A percentile compares a stretch with the other conserved stretches of the same genome.
Evolutionary conservation across 2,888 invertebrate species (phyloP).

Genomic region (Drosophila macrospina): DNA sequence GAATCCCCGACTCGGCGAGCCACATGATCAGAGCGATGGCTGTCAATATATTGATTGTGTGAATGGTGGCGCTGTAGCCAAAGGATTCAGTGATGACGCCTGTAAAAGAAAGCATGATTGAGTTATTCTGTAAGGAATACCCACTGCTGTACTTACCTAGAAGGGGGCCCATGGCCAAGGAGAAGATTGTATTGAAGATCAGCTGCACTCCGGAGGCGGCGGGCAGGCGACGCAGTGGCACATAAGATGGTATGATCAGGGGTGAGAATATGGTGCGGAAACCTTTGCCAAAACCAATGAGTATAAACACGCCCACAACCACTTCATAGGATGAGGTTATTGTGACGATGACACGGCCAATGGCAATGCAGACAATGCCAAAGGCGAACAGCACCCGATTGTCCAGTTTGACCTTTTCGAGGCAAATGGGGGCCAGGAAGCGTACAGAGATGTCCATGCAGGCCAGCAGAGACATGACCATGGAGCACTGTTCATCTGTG

Average conservation of each 20-base stretch:
- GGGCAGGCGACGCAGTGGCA: slow-evolving; percentile 89
- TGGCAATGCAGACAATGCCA: slow-evolving; percentile 87
- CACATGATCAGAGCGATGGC: slow-evolving; percentile 73
- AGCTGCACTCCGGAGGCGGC: slow-evolving; percentile 90
- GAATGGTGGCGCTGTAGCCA: slow-evolving; percentile 79
- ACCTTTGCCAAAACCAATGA: slow-evolving; percentile 90
- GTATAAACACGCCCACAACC: slow-evolving; percentile 87
- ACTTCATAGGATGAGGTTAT: slow-evolving; percentile 87
- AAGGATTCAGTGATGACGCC: slow-evolving; percentile 78
- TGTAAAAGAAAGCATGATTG: slow-evolving; percentile 17
- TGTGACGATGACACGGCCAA: slow-evolving; percentile 79
- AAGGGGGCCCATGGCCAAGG: slow-evolving; percentile 88
- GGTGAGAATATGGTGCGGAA: slow-evolving; percentile 91
- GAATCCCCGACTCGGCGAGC: slow-evolving; percentile 71
- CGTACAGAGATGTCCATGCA: slow-evolving; percentile 89
- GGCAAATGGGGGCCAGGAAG: slow-evolving; percentile 89
- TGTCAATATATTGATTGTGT: slow-evolving; percentile 78
- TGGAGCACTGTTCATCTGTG: slow-evolving; percentile 87
- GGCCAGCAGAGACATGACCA: slow-evolving; percentile 90
- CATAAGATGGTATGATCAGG: slow-evolving; percentile 90
- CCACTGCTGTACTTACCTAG: slow-evolving; percentile 86
- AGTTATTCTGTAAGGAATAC: background rate
- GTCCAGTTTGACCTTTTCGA: slow-evolving; percentile 89
- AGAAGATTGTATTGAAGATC: slow-evolving; percentile 88
- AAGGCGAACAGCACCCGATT: slow-evolving; percentile 89